Conservation (phyloP, 2,888 invertebrate genomes). For the Boloria euphrosyne region DNA sequence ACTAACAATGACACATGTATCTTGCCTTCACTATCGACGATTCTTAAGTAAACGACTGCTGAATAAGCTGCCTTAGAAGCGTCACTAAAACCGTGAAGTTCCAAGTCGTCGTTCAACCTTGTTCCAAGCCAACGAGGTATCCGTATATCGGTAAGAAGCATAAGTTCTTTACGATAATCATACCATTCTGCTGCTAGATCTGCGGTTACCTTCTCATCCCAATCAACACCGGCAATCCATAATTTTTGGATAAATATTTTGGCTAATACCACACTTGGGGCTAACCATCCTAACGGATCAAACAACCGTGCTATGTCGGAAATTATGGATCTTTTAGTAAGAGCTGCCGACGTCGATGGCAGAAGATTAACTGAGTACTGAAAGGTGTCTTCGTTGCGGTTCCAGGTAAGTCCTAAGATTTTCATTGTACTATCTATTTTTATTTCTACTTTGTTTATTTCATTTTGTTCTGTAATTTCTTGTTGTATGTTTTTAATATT, state of each 20-base stretch:
- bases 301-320: constrained; percentile 35
- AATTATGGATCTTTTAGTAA: constrained; percentile 29
- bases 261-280: constrained; percentile 40
- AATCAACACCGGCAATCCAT: constrained; percentile 46
- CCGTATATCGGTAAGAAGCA: constrained; percentile 16
- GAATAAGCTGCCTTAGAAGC: constrained; percentile 39
- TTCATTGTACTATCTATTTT: constrained; percentile 23
- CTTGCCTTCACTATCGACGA: background rate
- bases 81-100: constrained; percentile 44
- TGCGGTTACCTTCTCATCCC: constrained; percentile 45
- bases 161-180: constrained; percentile 32
- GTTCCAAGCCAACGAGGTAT: constrained; percentile 38
- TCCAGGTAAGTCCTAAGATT: constrained; percentile 25
- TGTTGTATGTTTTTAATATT: no score
- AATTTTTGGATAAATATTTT: constrained; percentile 50
- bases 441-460: background rate
- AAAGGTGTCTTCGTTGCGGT: constrained; percentile 17
- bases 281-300: constrained; percentile 50
- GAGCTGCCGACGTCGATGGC: background rate
- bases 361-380: constrained; percentile 13
- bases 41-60: constrained; percentile 28
- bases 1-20: constrained; percentile 10
- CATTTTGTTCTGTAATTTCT: background rate
- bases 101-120: constrained; percentile 14
- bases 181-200: constrained; percentile 40